Conservation (phyloP, 1,140 invertebrate species). For the Polypedilum pembai region DNA sequence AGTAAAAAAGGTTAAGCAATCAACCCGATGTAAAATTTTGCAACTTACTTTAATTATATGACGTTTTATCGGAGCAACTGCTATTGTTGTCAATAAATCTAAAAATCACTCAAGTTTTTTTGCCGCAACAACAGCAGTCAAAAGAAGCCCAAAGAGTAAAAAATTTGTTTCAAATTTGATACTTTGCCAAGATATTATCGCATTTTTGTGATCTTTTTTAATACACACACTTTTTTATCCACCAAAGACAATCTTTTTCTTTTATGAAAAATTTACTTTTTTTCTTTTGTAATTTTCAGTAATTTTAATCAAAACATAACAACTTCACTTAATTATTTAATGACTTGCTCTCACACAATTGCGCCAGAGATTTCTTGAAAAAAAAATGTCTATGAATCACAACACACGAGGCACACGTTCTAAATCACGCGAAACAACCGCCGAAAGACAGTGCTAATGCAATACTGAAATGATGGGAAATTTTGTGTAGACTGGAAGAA, state of each 20-base stretch:
- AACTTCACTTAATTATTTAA: conserved; percentile 7
- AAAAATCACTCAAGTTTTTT: neutral
- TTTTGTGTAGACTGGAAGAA: conserved; percentile 2
- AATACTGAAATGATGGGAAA: neutral
- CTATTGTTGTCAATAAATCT: conserved; percentile 19
- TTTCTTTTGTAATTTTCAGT: too few relatives aligned
- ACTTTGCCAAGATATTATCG: conserved; percentile 12
- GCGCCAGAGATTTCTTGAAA: neutral
- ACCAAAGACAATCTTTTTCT: neutral
- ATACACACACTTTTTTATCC: conserved; percentile 10
- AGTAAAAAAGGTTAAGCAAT: too few relatives aligned
- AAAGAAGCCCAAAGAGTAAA: too few relatives aligned
- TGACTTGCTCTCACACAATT: neutral
- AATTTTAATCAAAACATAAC: neutral
- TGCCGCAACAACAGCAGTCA: too few relatives aligned
- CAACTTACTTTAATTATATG: too few relatives aligned
- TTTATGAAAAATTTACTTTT: too few relatives aligned
- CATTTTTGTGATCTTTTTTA: neutral
- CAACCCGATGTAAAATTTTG: too few relatives aligned
- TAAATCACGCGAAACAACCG: conserved; percentile 2
- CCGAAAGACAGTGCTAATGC: conserved; percentile 5
- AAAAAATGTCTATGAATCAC: neutral
- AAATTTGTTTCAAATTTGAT: neutral
- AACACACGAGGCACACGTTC: neutral
- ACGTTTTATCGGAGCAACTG: neutral